A percentile compares a stretch with the other conserved stretches of the same genome.
phyloP scores from a whole-genome alignment of 2,797 vertebrate genomes.

The Lacerta bilineata region DNA sequence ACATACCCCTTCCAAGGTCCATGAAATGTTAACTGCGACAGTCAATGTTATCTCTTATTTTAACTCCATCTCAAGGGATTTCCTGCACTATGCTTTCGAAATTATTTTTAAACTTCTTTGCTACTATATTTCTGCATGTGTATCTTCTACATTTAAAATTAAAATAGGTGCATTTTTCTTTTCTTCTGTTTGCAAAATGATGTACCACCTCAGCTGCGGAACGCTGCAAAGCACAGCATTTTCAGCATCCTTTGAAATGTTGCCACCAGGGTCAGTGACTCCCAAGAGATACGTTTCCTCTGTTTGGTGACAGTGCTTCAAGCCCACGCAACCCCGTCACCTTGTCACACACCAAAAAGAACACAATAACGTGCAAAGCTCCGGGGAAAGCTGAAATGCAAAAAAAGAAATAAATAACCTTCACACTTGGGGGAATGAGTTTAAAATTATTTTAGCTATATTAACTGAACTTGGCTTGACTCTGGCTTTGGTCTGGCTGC shows the following conservation, averaged over 20 bases:
- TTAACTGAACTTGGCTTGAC: constrained; percentile 26
- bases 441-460: constrained; percentile 25
- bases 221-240: background rate
- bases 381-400: constrained; percentile 8
- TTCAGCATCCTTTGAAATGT: constrained; percentile 26
- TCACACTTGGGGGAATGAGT: constrained; percentile 9
- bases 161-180: background rate
- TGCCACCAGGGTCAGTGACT: background rate
- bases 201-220: background rate
- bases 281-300: constrained; percentile 10
- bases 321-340: background rate
- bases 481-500: background rate
- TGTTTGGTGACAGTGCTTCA: constrained; percentile 16
- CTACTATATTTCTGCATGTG: background rate
- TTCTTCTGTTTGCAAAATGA: background rate
- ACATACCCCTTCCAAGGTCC: background rate
- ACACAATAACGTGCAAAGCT: constrained; percentile 8
- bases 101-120: background rate
- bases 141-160: constrained; percentile 12
- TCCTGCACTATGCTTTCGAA: background rate
- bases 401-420: constrained; percentile 34
- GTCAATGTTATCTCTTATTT: background rate
- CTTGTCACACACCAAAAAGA: constrained; percentile 21
- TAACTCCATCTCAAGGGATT: background rate
- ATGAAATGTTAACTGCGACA: background rate